These are phyloP conservation scores for Pseudococcus jackbeardsleyi DNA, from an alignment of 2,888 invertebrate species.

Conservation along the genomic window DNA sequence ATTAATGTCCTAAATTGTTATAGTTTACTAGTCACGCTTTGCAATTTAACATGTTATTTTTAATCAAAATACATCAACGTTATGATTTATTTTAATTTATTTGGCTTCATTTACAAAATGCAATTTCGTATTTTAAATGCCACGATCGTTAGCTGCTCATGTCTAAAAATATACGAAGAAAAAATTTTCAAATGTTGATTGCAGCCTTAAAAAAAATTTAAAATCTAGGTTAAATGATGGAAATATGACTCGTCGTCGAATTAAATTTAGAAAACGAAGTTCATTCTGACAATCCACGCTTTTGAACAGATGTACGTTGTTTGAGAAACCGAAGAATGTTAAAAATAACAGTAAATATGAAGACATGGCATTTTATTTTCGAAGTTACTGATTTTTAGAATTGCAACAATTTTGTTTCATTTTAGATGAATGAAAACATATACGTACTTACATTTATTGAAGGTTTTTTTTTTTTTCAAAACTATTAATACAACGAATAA, in stretches of 20 bases:
- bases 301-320: too few relatives aligned
- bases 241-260: too few relatives aligned
- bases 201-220: background rate
- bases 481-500: constrained; percentile 14
- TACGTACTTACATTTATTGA: background rate
- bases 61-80: background rate
- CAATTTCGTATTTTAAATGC: background rate
- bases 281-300: too few relatives aligned
- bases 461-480: background rate
- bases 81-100: background rate
- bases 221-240: background rate
- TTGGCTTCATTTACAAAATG: background rate
- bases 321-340: too few relatives aligned
- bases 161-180: background rate
- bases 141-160: background rate
- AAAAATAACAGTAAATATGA: too few relatives aligned
- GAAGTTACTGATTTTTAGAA: too few relatives aligned
- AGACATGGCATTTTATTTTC: too few relatives aligned
- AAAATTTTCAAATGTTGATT: too few relatives aligned
- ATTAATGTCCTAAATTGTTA: background rate
- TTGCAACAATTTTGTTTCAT: too few relatives aligned
- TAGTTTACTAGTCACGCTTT: background rate
- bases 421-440: background rate
- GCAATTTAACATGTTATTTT: background rate
- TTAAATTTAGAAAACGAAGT: too few relatives aligned